Conservation (phyloP, 2,888 invertebrate species). For the Dolichopus griseipennis region DNA sequence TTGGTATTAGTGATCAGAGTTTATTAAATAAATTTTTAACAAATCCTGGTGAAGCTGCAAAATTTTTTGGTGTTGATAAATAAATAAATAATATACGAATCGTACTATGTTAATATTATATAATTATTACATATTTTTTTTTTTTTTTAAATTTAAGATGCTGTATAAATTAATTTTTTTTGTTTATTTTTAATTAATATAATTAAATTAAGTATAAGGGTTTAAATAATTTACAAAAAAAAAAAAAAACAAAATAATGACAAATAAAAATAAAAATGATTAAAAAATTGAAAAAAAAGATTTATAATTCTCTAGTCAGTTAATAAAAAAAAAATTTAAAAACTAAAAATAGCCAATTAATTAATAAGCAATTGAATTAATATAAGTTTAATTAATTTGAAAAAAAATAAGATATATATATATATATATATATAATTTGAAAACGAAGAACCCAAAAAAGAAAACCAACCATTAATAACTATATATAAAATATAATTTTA, state of each 20-base stretch:
- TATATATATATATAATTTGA: not conserved
- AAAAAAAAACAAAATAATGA: not conserved
- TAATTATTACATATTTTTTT: no score
- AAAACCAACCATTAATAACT: not conserved
- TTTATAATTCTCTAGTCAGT: constrained; percentile 13
- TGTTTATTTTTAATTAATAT: not conserved
- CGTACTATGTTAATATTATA: no score
- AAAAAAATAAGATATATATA: not conserved
- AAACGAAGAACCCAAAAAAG: not conserved
- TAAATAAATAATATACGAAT: constrained; percentile 24
- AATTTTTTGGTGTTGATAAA: constrained; percentile 74
- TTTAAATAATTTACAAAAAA: no score
- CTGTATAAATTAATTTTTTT: no score
- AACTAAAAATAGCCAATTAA: not conserved
- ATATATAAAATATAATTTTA: not conserved
- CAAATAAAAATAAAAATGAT: not conserved
- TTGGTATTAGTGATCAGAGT: constrained; percentile 78
- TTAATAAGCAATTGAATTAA: not conserved
- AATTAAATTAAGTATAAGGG: no score
- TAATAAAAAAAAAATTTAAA: not conserved
- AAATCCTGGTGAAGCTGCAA: constrained; percentile 76
- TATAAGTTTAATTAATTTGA: not conserved
- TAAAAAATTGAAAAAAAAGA: not conserved
- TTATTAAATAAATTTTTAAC: constrained; percentile 78
- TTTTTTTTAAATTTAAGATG: no score